Percentiles rank a stretch among this genome's conserved stretches.
These are phyloP conservation scores for Tachysurus fulvidraco DNA, from an alignment of 2,113 vertebrate species.

Conservation along the genomic window DNA sequence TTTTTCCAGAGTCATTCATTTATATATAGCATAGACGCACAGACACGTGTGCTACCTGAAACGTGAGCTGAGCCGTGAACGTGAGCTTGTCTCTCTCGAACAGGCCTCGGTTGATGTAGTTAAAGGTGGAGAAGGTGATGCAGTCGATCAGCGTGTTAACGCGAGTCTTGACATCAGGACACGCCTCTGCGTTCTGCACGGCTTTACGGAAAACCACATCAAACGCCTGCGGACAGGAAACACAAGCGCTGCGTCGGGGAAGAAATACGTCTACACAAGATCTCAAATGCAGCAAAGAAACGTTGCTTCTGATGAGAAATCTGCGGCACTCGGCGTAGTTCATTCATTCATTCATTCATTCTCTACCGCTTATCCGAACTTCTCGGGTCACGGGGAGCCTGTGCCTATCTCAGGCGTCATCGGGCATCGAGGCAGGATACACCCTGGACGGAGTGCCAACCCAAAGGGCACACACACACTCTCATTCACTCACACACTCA, in stretches of 20 bases:
- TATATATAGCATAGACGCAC: neutral
- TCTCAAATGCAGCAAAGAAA: neutral
- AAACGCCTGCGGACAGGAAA: slow-evolving; percentile 68
- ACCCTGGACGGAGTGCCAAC: too few species aligned
- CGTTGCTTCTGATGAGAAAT: neutral
- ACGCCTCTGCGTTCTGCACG: slow-evolving; percentile 68
- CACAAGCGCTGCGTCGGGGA: neutral
- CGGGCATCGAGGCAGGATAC: too few species aligned
- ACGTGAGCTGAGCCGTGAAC: slow-evolving; percentile 73
- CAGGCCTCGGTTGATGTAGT: slow-evolving; percentile 75
- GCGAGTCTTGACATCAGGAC: slow-evolving; percentile 65
- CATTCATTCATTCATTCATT: too few species aligned
- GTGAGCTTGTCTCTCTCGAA: slow-evolving; percentile 78
- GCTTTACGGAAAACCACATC: slow-evolving; percentile 80
- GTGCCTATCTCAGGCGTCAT: too few species aligned
- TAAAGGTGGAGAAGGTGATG: slow-evolving; percentile 74
- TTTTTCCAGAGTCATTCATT: neutral
- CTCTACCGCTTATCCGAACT: too few species aligned
- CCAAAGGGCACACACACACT: too few species aligned
- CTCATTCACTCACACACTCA: too few species aligned
- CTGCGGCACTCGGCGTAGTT: too few species aligned
- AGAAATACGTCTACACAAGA: neutral
- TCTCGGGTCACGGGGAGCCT: too few species aligned
- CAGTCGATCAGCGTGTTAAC: slow-evolving; percentile 72
- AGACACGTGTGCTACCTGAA: slow-evolving; percentile 61